Evolutionary conservation across 2,888 invertebrate genomes (phyloP).

Genomic region (Sepioteuthis lessoniana): DNA sequence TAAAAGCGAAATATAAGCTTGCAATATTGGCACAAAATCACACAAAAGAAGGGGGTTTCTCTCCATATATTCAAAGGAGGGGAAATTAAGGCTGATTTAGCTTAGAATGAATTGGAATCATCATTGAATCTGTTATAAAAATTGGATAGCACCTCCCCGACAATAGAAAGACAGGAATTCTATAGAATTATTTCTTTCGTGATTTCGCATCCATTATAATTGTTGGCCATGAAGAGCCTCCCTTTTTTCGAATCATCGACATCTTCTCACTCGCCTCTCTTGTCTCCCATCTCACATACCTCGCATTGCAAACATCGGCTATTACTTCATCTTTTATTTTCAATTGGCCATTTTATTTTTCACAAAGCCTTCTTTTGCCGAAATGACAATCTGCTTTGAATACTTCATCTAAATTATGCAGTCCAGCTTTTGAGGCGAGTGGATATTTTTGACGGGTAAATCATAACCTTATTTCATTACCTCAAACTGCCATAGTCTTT

Average conservation of each 20-base stretch:
- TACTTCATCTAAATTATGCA: conserved; percentile 21
- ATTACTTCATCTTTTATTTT: neutral
- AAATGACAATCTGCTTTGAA: neutral
- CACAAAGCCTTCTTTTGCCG: neutral
- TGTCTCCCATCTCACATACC: neutral
- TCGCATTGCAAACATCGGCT: neutral
- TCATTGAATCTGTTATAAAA: neutral
- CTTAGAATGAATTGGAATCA: too few relatives aligned
- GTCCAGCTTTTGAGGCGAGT: neutral
- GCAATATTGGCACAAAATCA: too few relatives aligned
- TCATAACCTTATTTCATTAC: conserved; percentile 23
- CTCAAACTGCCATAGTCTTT: conserved; percentile 3
- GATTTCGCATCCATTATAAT: neutral
- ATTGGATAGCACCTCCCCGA: neutral
- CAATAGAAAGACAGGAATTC: neutral
- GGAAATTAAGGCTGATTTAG: too few relatives aligned
- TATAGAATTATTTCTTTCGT: neutral
- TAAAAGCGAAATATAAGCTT: too few relatives aligned
- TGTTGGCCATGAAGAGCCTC: neutral
- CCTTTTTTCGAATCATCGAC: neutral
- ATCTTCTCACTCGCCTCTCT: too few relatives aligned
- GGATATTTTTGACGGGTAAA: conserved; percentile 20
- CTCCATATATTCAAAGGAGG: too few relatives aligned
- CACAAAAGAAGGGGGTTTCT: too few relatives aligned
- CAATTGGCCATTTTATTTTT: neutral